Base-by-base conservation (phyloP, 2,797 vertebrate species). In the Sebastes kiyomatsui region DNA sequence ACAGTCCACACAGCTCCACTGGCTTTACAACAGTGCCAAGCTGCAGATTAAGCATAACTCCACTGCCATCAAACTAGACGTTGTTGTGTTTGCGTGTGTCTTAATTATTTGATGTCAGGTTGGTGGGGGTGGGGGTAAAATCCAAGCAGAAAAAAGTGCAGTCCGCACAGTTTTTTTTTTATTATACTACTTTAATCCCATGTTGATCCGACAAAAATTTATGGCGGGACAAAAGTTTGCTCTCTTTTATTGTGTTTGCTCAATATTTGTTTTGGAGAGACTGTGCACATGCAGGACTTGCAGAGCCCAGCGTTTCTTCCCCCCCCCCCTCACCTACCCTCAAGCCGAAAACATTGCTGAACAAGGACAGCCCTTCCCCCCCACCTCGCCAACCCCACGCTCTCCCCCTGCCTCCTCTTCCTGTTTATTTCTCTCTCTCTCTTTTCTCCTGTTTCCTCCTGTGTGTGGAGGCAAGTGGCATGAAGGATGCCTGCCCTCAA, bases 351-450 rank as follows among this genome's bases (percentile, higher is more conserved):
- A 91, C 80, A 79, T 65, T 86, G 65, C 83, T 84, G 81, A 86
- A 89, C 52, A 80, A 89, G 91, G 93, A 83, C 83, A 72, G 70
- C 90, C 93, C 89, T 80, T 93, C 92, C 87, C 92, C 91, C 88
- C 42, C 6, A 73, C 84, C 59, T 74, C 60, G 0, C 69, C 72
- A 80, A 52, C 79, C 60, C 72, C 76, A 54, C 71, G 23, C 79
- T 86, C 87, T 81, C 84, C 90, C 90, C 86, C 86, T 80, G 77
- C 90, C 89, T 93, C 75, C 85, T 92, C 91, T 94, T 94, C 94
- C 94, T 94, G 93, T 95, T 94, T 93, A 93, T 94, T 90, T 93
- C 90, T 90, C 90, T 90, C 82, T 79, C 79, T 67, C 74, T 78
- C 46, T 82, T 80, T 88, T 79, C 82, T 71, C 86, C 83, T 74